Evolutionary conservation across 2,797 vertebrate genomes (phyloP).

Genomic region (Rhinatrema bivittatum): DNA sequence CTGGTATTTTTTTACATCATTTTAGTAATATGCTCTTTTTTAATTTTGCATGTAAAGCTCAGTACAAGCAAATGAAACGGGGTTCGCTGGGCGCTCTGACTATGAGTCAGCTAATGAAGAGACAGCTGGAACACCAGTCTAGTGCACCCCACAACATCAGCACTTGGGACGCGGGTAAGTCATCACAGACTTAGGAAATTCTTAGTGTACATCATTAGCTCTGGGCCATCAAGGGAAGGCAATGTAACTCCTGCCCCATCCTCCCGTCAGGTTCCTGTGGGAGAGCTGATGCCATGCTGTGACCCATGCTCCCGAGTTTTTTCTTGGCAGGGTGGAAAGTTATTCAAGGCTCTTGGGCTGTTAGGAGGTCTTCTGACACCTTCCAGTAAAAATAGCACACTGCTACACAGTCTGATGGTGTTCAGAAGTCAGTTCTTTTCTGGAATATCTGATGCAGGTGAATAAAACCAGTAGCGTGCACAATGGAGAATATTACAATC

Average conservation of each 20-base stretch:
- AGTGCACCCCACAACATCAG: slow-evolving; percentile 96
- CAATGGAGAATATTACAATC: too few species aligned
- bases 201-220: not conserved
- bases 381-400: not conserved
- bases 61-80: slow-evolving; percentile 95
- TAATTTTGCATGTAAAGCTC: slow-evolving; percentile 73
- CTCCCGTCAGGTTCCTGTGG: too few species aligned
- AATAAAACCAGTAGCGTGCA: too few species aligned
- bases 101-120: slow-evolving; percentile 97
- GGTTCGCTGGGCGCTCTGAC: slow-evolving; percentile 92
- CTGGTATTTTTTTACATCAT: too few species aligned
- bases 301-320: too few species aligned
- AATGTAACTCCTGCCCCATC: slow-evolving; percentile 2
- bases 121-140: slow-evolving; percentile 95
- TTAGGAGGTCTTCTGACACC: too few species aligned
- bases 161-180: slow-evolving; percentile 93
- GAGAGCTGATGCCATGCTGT: too few species aligned
- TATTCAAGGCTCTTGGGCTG: too few species aligned
- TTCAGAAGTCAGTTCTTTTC: too few species aligned
- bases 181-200: slow-evolving; percentile 4
- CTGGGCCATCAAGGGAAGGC: not conserved
- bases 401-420: too few species aligned
- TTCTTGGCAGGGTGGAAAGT: too few species aligned
- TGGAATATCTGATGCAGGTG: too few species aligned
- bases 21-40: slow-evolving; percentile 19